Percentiles rank a stretch among this genome's conserved stretches.
Evolutionary conservation across 2,888 invertebrate species (phyloP).

Genomic region (Troides aeacus): DNA sequence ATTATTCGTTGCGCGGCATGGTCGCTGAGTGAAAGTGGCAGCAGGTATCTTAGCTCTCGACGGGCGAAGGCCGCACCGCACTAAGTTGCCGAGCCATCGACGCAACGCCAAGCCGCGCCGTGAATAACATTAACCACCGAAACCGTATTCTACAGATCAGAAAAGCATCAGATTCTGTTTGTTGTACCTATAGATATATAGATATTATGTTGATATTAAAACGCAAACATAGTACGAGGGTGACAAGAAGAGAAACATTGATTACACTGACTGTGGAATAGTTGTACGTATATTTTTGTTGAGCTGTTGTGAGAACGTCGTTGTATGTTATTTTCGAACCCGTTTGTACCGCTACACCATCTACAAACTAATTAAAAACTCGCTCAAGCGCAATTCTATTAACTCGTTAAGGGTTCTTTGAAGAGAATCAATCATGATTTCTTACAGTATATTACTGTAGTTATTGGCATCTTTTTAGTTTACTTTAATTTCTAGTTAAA

Average conservation of each 20-base stretch:
- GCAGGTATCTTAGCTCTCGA: constrained; percentile 61
- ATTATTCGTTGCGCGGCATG: constrained; percentile 49
- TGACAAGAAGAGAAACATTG: not conserved
- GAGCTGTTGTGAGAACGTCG: constrained; percentile 23
- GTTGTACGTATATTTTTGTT: constrained; percentile 18
- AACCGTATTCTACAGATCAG: constrained; percentile 36
- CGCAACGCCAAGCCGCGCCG: constrained; percentile 36
- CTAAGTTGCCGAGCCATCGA: constrained; percentile 25
- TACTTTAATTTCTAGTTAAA: not conserved
- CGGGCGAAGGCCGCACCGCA: constrained; percentile 63
- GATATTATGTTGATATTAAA: not conserved
- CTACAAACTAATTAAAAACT: constrained; percentile 30
- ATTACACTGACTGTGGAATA: constrained; percentile 13
- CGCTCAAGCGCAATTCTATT: constrained; percentile 30
- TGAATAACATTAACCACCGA: constrained; percentile 53
- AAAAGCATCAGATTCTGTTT: constrained; percentile 2
- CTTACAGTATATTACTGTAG: constrained; percentile 41
- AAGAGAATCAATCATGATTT: constrained; percentile 20
- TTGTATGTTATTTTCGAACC: constrained; percentile 28
- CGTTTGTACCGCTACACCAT: constrained; percentile 31
- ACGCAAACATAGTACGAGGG: not conserved
- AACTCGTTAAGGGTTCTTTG: constrained; percentile 30
- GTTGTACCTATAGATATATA: not conserved
- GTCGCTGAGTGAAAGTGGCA: constrained; percentile 74
- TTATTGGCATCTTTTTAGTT: constrained; percentile 7